Percentiles rank a stretch among this genome's conserved stretches.
These are phyloP conservation scores for Trimorus sp. DNA, from an alignment of 2,888 invertebrate species.

Conservation along the genomic window DNA sequence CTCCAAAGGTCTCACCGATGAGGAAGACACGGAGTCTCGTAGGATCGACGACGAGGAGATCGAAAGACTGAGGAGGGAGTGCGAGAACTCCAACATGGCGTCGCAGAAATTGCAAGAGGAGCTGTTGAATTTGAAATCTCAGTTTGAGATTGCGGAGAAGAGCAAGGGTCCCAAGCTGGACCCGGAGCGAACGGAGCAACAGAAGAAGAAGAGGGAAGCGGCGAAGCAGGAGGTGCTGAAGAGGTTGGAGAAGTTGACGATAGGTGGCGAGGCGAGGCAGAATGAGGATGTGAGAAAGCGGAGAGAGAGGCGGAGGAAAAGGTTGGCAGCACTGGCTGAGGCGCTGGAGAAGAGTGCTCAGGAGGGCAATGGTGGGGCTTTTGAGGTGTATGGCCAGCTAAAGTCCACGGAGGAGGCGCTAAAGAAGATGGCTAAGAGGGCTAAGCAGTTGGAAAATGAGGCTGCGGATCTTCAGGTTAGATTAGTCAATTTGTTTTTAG, in stretches of 20 bases:
- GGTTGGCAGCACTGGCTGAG: conserved; percentile 76
- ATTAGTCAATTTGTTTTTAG: no score
- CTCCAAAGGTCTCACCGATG: conserved; percentile 44
- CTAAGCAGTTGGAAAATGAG: conserved; percentile 78
- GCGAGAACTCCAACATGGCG: conserved; percentile 75
- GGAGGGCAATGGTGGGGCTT: conserved; percentile 77
- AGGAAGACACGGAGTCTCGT: conserved; percentile 52
- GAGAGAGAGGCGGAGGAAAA: conserved; percentile 75
- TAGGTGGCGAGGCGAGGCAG: conserved; percentile 78
- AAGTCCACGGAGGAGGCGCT: conserved; percentile 80
- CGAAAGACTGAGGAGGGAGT: conserved; percentile 72
- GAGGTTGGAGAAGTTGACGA: conserved; percentile 77
- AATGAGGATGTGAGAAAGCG: conserved; percentile 74
- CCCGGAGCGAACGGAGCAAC: conserved; percentile 73
- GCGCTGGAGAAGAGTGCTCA: conserved; percentile 76
- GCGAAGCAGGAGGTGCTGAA: conserved; percentile 78
- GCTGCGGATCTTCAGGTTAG: conserved; percentile 77
- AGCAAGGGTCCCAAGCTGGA: conserved; percentile 67
- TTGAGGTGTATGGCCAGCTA: conserved; percentile 80
- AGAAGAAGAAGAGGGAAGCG: conserved; percentile 76
- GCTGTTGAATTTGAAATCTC: conserved; percentile 70
- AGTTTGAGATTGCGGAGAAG: conserved; percentile 65
- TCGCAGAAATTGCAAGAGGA: conserved; percentile 76
- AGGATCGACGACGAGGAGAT: conserved; percentile 69
- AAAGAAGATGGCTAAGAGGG: conserved; percentile 77